Percentiles rank a stretch among this genome's conserved stretches.
phyloP scores from a whole-genome alignment of 2,888 invertebrate genomes.

The Phyllotreta cruciferae region DNA sequence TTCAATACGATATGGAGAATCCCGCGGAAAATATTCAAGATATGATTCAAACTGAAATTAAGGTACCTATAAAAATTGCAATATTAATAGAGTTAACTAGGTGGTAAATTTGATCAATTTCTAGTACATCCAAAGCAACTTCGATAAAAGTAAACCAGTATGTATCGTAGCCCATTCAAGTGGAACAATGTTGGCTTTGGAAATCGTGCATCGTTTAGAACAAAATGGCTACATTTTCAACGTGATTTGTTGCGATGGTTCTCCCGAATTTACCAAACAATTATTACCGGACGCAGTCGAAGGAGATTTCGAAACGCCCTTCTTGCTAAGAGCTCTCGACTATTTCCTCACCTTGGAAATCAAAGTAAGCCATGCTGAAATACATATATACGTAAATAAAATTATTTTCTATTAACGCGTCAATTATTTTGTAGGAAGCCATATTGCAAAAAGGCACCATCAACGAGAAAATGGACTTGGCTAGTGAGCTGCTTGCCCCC shows the following conservation, averaged over 20 bases:
- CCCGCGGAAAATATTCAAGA: constrained; percentile 62
- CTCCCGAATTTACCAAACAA: constrained; percentile 69
- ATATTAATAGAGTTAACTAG: not conserved
- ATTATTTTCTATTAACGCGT: not conserved
- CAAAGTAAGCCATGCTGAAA: constrained; percentile 52
- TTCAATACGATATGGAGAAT: constrained; percentile 64
- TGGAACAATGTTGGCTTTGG: constrained; percentile 79
- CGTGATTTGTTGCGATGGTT: constrained; percentile 79
- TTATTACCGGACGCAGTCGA: constrained; percentile 57
- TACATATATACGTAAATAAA: not conserved
- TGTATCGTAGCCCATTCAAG: constrained; percentile 88
- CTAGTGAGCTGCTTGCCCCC: not conserved
- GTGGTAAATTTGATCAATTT: not conserved
- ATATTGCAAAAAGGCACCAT: not conserved
- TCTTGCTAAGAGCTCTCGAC: constrained; percentile 62
- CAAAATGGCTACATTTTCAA: constrained; percentile 68
- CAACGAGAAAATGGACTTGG: not conserved
- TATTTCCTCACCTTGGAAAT: constrained; percentile 59
- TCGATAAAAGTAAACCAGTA: constrained; percentile 68
- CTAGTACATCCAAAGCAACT: constrained; percentile 55
- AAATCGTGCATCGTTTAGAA: constrained; percentile 77
- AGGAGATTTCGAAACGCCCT: constrained; percentile 63
- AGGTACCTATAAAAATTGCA: constrained; percentile 3
- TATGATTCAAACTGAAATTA: constrained; percentile 1
- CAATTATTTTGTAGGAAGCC: constrained; percentile 2